Evolutionary conservation across 1,140 invertebrate species (phyloP), one percentile per base, ranked within the genome.

Genomic region (Drosophila murphyi): DNA sequence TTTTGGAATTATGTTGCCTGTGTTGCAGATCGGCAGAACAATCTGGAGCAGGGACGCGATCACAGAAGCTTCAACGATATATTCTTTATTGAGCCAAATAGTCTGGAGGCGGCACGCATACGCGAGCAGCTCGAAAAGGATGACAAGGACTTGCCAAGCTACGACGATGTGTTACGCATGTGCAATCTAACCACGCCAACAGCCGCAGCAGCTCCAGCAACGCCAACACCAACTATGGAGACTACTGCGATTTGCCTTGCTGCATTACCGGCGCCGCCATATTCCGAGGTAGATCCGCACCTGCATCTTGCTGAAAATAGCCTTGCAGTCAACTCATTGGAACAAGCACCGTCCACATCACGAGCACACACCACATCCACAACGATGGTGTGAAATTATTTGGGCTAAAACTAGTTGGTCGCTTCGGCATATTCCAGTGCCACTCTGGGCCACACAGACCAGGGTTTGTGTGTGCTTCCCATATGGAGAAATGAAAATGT

Each of bases 141-240:
- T 55, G 91, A 92, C 6, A 92, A 92, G 56, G 91, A 92, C 12
- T 64, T 92, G 64, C 91, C 91, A 45, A 87, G 91, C 59, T 92
- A 92, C 43, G 91, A 92, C 32, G 91, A 92, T 31, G 91, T 92
- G 7, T 92, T 92, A 88, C 88, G 91, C n/a, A 92, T 92, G 82
- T 85, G 80, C 37, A 91, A 86, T 56, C 69, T 91, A 10, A 76
- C 80, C 8, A 64, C 79, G 3, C 85, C 90, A 5, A 90, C 85
- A n/a, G 67, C 78, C 4, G 88, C 81, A 2, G 76, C 76, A 4
- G 45, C 43, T 4, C 28, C 50, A 20, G 37, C 54, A 31, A 10
- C 65, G 4, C 54, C 77, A 8, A 28, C 65, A 3, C 56, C 77
- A 5, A 52, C 71, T n/a, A 59, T 57, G 50, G 73, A 54, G 29